Evolutionary conservation across 2,797 vertebrate genomes (phyloP), one percentile per base, ranked within the genome.

Genomic region (Paratrypauchen microcephalus): DNA sequence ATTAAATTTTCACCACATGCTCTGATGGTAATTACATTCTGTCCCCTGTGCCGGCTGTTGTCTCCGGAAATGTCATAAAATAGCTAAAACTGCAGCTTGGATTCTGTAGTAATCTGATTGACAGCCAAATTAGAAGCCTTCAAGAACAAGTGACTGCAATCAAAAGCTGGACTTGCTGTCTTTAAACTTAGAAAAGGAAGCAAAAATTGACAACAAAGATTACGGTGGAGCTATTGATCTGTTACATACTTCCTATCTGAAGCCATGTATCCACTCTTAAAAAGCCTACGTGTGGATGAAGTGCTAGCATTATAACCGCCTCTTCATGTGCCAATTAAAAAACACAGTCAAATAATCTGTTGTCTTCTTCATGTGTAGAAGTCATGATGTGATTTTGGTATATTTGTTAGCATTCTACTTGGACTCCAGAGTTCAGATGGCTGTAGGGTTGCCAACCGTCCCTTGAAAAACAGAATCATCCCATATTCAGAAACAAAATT

Each of bases 21-120:
- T 90, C 87, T 75, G 86, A 85, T 88, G 86, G 84, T 91, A 91
- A 92, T 91, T 91, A 89, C 83, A 91, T 90, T 89, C 90, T 86
- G 78, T 88, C 83, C 86, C 80, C 76, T 83, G 87, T 83, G 82
- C 87, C 80, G 84, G 72, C 83, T 84, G 80, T 88, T 90, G 91
- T 91, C 85, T 90, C 83, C 84, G 88, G 82, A 91, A 91, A 89
- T 90, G 90, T 91, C 88, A 89, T 86, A 88, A 91, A 92, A 89
- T 80, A 85, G 86, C 78, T 88, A 74, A 81, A 91, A 90, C 91
- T 78, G 84, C 87, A 74, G 82, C 86, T 82, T 81, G 86, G 86
- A 90, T 90, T 88, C 88, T 81, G 78, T 87, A 87, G 78, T 86
- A 85, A 88, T 88, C 81, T 91, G 89, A 92, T 79, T 91, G 89